Conservation (phyloP, 2,888 invertebrate genomes). For the Dendrolimus pini region DNA sequence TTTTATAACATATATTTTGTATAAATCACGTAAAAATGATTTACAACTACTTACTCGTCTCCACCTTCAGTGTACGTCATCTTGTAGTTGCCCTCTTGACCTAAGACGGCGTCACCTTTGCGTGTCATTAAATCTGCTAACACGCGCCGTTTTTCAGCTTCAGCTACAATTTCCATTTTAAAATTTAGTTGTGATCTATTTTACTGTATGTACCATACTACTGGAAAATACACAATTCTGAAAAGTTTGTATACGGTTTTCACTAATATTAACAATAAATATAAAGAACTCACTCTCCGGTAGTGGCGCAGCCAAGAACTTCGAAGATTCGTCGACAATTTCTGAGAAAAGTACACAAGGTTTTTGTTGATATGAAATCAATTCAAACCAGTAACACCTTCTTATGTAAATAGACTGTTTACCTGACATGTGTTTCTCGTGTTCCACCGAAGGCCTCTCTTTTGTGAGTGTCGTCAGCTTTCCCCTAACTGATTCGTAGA, state of each 20-base stretch:
- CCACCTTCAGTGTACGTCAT: slow-evolving; percentile 42
- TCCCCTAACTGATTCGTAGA: slow-evolving; percentile 31
- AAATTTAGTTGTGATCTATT: too few relatives aligned
- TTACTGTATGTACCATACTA: too few relatives aligned
- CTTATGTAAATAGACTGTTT: slow-evolving; percentile 2
- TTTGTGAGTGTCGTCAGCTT: slow-evolving; percentile 34
- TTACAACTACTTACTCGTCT: slow-evolving; percentile 33
- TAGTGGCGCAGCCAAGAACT: slow-evolving; percentile 39
- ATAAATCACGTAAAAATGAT: too few relatives aligned
- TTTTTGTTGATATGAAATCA: background rate
- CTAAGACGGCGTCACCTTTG: slow-evolving; percentile 31
- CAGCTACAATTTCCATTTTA: slow-evolving; percentile 16
- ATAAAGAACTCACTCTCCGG: slow-evolving; percentile 39
- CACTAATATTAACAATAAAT: background rate
- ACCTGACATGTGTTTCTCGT: slow-evolving; percentile 37
- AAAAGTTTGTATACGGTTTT: background rate
- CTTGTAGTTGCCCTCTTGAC: slow-evolving; percentile 37
- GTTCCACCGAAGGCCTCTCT: slow-evolving; percentile 27
- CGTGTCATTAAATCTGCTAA: slow-evolving; percentile 44
- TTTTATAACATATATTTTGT: background rate
- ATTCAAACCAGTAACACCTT: too few relatives aligned
- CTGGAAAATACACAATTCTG: too few relatives aligned
- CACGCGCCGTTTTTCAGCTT: slow-evolving; percentile 37
- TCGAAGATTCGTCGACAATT: slow-evolving; percentile 43
- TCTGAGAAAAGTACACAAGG: slow-evolving; percentile 22